Evolutionary conservation across 2,888 invertebrate genomes (phyloP).

Genomic region (Leuctra nigra): DNA sequence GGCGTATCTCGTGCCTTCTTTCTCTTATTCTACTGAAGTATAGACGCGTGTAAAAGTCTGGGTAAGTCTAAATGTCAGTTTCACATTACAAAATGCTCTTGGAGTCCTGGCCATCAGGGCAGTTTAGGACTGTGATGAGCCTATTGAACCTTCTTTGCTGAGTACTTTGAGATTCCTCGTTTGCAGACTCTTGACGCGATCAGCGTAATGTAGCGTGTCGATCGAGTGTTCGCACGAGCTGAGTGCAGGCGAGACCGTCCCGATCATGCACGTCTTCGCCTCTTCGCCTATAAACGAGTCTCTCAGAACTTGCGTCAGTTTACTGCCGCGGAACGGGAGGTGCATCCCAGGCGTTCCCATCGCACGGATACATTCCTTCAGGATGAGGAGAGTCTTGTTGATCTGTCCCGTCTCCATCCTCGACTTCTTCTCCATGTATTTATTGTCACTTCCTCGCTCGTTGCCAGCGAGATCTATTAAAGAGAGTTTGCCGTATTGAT

Average conservation of each 20-base stretch:
- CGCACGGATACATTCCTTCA: conserved; percentile 97
- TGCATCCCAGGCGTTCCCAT: conserved; percentile 88
- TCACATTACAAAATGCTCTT: not conserved
- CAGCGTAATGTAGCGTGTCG: conserved; percentile 96
- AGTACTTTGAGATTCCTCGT: conserved; percentile 63
- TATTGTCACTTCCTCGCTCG: conserved; percentile 97
- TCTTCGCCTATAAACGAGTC: conserved; percentile 99
- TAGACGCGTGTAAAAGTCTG: no score
- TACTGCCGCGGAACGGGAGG: conserved; percentile 95
- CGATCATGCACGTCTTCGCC: conserved; percentile 98
- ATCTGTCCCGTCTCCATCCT: conserved; percentile 97
- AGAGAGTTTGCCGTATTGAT: conserved; percentile 95
- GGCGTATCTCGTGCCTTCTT: no score
- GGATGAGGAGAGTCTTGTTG: conserved; percentile 89
- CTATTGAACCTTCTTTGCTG: no score
- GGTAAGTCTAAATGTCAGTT: no score
- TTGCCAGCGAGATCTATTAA: conserved; percentile 97
- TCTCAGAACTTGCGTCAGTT: conserved; percentile 90
- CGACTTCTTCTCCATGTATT: conserved; percentile 85
- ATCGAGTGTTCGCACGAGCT: conserved; percentile 96
- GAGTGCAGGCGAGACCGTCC: conserved; percentile 97
- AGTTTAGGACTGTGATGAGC: no score
- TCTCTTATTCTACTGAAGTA: no score
- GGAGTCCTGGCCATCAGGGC: no score
- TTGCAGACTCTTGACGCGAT: conserved; percentile 92